Evolutionary conservation across 2,888 invertebrate genomes (phyloP).

Genomic region (Pandemis heparana): DNA sequence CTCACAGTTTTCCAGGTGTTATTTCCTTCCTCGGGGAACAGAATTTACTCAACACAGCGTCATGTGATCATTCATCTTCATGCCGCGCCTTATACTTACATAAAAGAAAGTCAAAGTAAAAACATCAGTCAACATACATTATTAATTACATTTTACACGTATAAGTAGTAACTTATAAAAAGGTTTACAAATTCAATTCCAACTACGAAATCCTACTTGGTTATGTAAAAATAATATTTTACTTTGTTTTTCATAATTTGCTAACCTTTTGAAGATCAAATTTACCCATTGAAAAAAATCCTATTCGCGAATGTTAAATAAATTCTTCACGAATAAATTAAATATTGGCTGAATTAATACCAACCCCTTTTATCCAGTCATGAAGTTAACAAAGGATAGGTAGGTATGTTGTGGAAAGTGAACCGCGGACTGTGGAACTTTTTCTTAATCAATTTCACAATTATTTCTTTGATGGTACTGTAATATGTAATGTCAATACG

Average conservation of each 20-base stretch:
- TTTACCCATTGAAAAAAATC: neutral
- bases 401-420: neutral
- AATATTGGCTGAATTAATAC: neutral
- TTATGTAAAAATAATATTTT: neutral
- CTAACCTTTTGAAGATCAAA: neutral
- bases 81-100: slow-evolving; percentile 41
- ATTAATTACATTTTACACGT: slow-evolving; percentile 12
- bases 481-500: neutral
- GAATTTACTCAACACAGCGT: slow-evolving; percentile 41
- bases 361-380: neutral
- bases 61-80: slow-evolving; percentile 54
- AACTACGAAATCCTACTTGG: neutral
- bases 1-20: slow-evolving; percentile 44
- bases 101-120: slow-evolving; percentile 31
- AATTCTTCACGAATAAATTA: slow-evolving; percentile 4
- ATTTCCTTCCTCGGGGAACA: slow-evolving; percentile 44
- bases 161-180: neutral
- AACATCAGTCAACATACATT: slow-evolving; percentile 7
- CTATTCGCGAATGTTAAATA: neutral
- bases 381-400: neutral
- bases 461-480: no score
- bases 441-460: no score
- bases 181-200: neutral
- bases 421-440: neutral
- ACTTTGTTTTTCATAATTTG: neutral